A percentile compares a stretch with the other conserved stretches of the same genome.
Evolutionary conservation across 2,888 invertebrate species (phyloP).

Genomic region (Ceriagrion tenellum): DNA sequence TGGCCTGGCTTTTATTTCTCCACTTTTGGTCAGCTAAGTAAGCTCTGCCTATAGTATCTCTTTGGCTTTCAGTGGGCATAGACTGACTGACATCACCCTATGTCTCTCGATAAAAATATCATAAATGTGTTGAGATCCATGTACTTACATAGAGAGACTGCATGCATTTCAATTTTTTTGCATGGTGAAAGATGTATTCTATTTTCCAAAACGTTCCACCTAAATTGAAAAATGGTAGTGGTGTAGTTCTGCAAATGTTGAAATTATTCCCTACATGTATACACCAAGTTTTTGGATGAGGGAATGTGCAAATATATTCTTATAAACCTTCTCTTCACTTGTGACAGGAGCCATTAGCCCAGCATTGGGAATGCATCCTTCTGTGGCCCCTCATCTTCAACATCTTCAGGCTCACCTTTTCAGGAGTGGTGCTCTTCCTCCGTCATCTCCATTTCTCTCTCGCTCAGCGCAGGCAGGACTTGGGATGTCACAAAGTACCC

Average conservation of each 20-base stretch:
- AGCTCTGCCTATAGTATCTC: too few relatives aligned
- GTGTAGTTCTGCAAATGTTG: background rate
- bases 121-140: too few relatives aligned
- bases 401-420: constrained; percentile 90
- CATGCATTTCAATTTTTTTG: too few relatives aligned
- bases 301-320: background rate
- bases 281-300: background rate
- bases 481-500: constrained; percentile 26
- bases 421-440: constrained; percentile 81
- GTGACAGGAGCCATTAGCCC: constrained; percentile 89
- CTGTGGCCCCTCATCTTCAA: constrained; percentile 84
- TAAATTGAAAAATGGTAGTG: too few relatives aligned
- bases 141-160: too few relatives aligned
- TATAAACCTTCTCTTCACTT: constrained; percentile 26
- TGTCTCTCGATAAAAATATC: too few relatives aligned
- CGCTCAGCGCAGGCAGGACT: constrained; percentile 53
- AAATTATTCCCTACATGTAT: background rate
- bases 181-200: too few relatives aligned
- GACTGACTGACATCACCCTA: too few relatives aligned
- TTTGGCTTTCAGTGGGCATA: too few relatives aligned
- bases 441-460: constrained; percentile 78
- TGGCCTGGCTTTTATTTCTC: too few relatives aligned
- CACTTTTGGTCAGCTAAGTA: too few relatives aligned
- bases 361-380: constrained; percentile 85
- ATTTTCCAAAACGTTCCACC: too few relatives aligned